Evolutionary conservation across 2,797 vertebrate genomes (phyloP), one percentile per base, ranked within the genome.

Genomic region (Lutjanus argentimaculatus): DNA sequence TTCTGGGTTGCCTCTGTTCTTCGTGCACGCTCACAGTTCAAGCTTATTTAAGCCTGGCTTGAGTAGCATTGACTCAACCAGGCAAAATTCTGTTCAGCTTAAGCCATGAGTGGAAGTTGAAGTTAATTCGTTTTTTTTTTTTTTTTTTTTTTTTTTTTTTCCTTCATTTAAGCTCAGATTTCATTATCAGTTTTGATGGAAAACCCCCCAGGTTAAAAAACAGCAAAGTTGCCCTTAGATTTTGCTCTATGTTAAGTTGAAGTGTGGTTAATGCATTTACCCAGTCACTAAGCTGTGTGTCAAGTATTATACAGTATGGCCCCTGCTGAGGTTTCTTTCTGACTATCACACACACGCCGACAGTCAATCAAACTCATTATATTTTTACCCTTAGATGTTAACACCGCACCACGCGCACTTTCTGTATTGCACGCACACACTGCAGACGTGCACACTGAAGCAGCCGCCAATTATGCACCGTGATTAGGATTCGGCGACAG

Each of bases 401-500:
- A 62, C 43, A 62, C 49, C 13, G 1, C 21, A 15, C 40, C 46
- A 57, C 36, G 49, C 52, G 19, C 67, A 65, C 59, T 49, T 55
- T 69, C 21, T 67, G 45, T 65, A n/a, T 72, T 14, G 59, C 36
- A 63, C 64, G 55, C 62, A 57, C 65, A 64, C 82, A 75, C 48
- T 2, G 14, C 12, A 21, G 25, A 72, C 72, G 48, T 51, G 30
- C 57, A 68, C 77, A 65, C 56, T 72, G 46, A 79, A 80, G 71
- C 51, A 63, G 51, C 79, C 61, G 58, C 83, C 89, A 92, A 94
- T 90, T 89, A 83, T 79, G 83, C 71, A 42, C 66, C 80, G 53
- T 79, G 75, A 95, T 94, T 93, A 94, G 82, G 82, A 94, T 95
- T 94, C 91, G 15, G 74, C 25, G 52, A 79, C 80, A 68, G 83